Evolutionary conservation across 2,113 vertebrate species (phyloP), one percentile per base, ranked within the genome.

Genomic region (Heteronetta atricapilla): DNA sequence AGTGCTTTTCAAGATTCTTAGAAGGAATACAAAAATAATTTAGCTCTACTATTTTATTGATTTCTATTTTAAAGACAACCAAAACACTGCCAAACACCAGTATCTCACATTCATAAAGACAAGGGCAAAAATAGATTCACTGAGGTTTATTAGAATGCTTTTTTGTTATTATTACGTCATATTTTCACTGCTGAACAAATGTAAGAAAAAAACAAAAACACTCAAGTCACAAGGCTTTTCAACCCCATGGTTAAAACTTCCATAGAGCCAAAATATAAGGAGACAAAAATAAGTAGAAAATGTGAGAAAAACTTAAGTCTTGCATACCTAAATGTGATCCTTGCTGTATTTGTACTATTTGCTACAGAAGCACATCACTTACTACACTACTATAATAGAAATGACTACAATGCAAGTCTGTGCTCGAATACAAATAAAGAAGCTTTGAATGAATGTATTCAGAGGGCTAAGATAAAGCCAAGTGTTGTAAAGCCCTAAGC

Each of bases 221-320:
- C 46, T 81, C 64, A 70, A 89, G 77, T 91, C 42, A 84, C 46
- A 81, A 92, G 60, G 68, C 59, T 81, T 96, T 90, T 90, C 50
- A 95, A 89, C n/a, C 6, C 53, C 53, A 69, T 10, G 28, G 64
- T 55, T 84, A 70, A 75, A 84, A 86, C 60, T 79, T 76, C 31
- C 34, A 91, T 82, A 66, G 34, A 29, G 33, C 79, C 34, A 70
- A 68, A 87, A 64, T 56, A 78, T 64, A 92, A 52, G 42, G 19
- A 84, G 48, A 90, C 59, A 86, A 73, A 66, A 86, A 50, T 55
- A 81, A 56, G 60, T 20, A 66, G 34, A 64, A 89, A 91, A 20
- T 0, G 6, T 79, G 42, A 91, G 62, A n/a, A 68, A 95, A 91
- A 42, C 9, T 9, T 21, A 55, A 90, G 22, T n/a, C 46, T 75